Base-by-base conservation (phyloP, 2,113 vertebrate species). In the Terrapene triunguis region DNA sequence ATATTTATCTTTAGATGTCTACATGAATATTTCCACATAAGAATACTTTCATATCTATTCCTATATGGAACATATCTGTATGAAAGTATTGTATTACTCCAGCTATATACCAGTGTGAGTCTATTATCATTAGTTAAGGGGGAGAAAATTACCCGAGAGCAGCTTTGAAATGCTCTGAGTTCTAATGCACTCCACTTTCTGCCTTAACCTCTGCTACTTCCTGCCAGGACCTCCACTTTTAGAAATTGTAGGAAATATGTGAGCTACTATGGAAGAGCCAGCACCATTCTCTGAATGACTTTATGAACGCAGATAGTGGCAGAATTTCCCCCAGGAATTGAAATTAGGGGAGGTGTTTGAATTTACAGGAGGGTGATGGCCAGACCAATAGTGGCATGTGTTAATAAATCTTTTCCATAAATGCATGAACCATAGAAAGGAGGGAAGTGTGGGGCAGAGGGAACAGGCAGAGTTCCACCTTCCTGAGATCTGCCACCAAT, bases 1-100 rank as follows among this genome's bases (percentile, higher is more conserved):
- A 55, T 84, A 84, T 90, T 95, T 50, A 59, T 88, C 88, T 92
- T 93, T 50, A 84, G 38, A 54, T 55, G 50, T 69, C 93, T 47
- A 81, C 42, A 85, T 57, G 84, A 0, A 0, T 74, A 44, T 89
- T 94, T 80, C 32, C 80, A 42, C 82, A 32, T 35, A 59, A 69
- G 82, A 82, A 88, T 94, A 85, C 94, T 91, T 96, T 79, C 57
- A 32, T 16, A 10, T 55, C 21, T n/a, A 87, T 84, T 51, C 84
- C 29, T 90, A 21, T 10, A 1, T 32, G 44, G 50, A 72, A 96
- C 83, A 3, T 5, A 69, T 89, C 90, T 93, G 88, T 80, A 35
- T 72, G 35, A 78, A 65, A 42, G 22, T 24, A 57, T 42, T 92
- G 85, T 82, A 88, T 55, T 80, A 29, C 84, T 53, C 88, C 83